phyloP scores from a whole-genome alignment of 92 coral and sea anemone species.

The Epizoanthus ramosus region DNA sequence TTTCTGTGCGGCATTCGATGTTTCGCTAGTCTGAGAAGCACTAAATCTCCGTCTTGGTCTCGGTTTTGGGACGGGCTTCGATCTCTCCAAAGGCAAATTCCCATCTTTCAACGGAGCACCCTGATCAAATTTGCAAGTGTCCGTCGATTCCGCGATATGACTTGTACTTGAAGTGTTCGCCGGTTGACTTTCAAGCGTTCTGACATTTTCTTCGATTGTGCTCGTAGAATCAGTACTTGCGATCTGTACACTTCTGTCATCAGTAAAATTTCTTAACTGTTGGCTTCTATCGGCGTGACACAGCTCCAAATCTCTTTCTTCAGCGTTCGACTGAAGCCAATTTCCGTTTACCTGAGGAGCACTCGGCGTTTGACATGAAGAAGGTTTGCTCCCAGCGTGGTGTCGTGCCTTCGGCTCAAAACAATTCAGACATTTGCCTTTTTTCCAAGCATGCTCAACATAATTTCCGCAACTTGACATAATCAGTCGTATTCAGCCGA shows the following conservation, averaged over 20 bases:
- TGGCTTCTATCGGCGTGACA: not conserved
- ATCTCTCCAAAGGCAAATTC: constrained; percentile 1
- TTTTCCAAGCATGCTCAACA: constrained; percentile 88
- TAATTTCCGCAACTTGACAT: constrained; percentile 85
- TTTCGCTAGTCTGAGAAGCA: not conserved
- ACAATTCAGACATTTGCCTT: constrained; percentile 89
- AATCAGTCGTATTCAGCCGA: constrained; percentile 5
- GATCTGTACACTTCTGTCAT: constrained; percentile 5
- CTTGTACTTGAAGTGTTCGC: constrained; percentile 28
- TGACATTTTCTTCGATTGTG: not conserved
- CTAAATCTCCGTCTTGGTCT: constrained; percentile 51
- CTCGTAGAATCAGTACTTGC: constrained; percentile 20
- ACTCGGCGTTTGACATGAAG: constrained; percentile 11
- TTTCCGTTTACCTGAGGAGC: constrained; percentile 23
- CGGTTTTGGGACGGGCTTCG: constrained; percentile 68
- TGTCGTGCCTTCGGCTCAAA: constrained; percentile 74
- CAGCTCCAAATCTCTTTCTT: constrained; percentile 27
- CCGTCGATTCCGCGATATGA: constrained; percentile 22
- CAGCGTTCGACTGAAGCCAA: constrained; percentile 24
- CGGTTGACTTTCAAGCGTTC: constrained; percentile 7
- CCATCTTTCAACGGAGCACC: constrained; percentile 24
- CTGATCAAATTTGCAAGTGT: constrained; percentile 8
- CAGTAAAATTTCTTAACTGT: constrained; percentile 4
- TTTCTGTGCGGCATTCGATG: not conserved
- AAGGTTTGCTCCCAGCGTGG: constrained; percentile 16